These are phyloP conservation scores for Dufourea novaeangliae DNA, from an alignment of 1,140 invertebrate species.

Conservation along the genomic window DNA sequence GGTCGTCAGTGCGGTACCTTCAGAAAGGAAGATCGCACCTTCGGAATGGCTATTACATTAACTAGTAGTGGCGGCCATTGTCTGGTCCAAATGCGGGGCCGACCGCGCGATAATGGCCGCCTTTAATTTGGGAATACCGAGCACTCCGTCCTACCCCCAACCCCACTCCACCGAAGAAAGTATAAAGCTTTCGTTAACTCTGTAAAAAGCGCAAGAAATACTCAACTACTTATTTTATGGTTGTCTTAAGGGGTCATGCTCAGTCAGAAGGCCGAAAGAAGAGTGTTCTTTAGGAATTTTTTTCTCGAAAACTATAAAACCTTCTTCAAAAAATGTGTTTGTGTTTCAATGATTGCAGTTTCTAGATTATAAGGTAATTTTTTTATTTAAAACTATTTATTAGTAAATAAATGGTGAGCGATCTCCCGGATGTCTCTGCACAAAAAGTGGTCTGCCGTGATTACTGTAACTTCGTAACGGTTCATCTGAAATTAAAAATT, in stretches of 20 bases:
- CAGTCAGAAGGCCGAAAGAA: no score
- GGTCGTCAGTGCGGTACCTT: slow-evolving; percentile 54
- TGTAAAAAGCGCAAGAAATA: neutral
- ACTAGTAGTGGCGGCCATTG: slow-evolving; percentile 77
- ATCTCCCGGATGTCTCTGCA: no score
- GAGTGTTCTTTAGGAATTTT: no score
- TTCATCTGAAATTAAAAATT: no score
- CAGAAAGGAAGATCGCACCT: slow-evolving; percentile 71
- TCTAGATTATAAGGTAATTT: no score
- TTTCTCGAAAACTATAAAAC: no score
- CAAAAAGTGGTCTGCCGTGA: no score
- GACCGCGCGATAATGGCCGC: slow-evolving; percentile 73
- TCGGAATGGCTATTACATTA: slow-evolving; percentile 79
- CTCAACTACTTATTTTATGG: neutral
- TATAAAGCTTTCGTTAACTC: slow-evolving; percentile 17
- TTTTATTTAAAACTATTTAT: no score
- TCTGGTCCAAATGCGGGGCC: slow-evolving; percentile 73
- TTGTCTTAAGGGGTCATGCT: neutral
- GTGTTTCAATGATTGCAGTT: no score
- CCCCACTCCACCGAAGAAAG: slow-evolving; percentile 12
- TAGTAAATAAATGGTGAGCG: no score
- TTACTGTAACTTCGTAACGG: no score
- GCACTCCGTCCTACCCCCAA: slow-evolving; percentile 15
- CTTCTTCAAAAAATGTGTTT: no score
- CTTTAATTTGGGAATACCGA: slow-evolving; percentile 72